Evolutionary conservation across 2,888 invertebrate genomes (phyloP), one percentile per base, ranked within the genome.

Genomic region (Meloe dianella): DNA sequence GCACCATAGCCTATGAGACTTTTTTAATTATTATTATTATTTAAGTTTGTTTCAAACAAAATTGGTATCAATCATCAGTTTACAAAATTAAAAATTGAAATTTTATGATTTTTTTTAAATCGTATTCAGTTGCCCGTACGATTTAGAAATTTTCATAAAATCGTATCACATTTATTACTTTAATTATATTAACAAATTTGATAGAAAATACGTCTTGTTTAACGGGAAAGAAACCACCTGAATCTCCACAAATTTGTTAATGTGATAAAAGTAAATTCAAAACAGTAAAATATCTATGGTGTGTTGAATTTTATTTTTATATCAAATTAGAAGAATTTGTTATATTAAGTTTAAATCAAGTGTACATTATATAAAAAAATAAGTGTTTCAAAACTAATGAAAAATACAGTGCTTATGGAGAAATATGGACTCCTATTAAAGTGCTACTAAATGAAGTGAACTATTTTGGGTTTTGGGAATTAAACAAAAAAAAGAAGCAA

Each of bases 61-160:
- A n/a, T n/a, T n/a, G n/a, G n/a, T n/a, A n/a, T 4, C 57, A 61
- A 61, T 51, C 8, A n/a, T 1, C 24, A 14, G 5, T 24, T 17
- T 17, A 51, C 14, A 1, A 32, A 17, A 30, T 10, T 27, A 17
- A 57, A 24, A n/a, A 30, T 62, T 58, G 3, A 38, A 22, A 41
- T 35, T 64, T 68, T 68, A 29, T 27, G 56, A 47, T 14, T 22
- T 22, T 60, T 59, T 72, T 69, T 67, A 68, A 70, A 67, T 72
- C 63, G 67, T 69, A 71, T 57, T 38, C 20, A 71, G 75, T 75
- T 75, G 74, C 75, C 75, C 75, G 57, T 71, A 71, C 64, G 51
- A 67, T 68, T 73, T 71, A 69, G 69, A 69, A 64, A 70, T 65
- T 56, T 66, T 38, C 57, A 41, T 51, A 63, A 66, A 69, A 64